Evolutionary conservation across 2,797 vertebrate genomes (phyloP), one percentile per base, ranked within the genome.

Genomic region (Champsocephalus esox): DNA sequence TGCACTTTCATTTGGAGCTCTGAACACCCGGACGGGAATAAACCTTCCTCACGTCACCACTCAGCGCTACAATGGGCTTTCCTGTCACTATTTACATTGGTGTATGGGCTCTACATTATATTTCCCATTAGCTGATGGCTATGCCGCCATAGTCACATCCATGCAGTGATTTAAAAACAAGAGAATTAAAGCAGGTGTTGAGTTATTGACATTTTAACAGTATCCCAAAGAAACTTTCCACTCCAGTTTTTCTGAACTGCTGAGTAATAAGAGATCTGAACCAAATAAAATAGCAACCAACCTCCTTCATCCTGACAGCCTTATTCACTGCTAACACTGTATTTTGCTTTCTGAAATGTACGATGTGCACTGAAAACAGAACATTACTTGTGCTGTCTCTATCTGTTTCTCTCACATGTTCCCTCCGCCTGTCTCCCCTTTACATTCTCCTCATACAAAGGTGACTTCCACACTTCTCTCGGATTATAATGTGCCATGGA

Each of bases 71-170:
- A 63, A 71, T 73, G 75, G 82, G 84, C 71, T 88, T 88, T 89
- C 82, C 82, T 84, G 77, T 79, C 83, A 77, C 85, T 84, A 68
- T 84, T 88, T 69, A 81, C 66, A 69, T 78, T 46, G 1, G 64
- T 44, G 70, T 79, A 81, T 74, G 58, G 24, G 50, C 56, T 83
- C 69, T 70, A 89, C 56, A 81, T 84, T 77, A 74, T 49, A 66
- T 87, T 85, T 86, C 70, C 79, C 83, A 89, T 91, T 89, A 92
- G 87, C 77, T 90, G 90, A 92, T 89, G 87, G 82, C 84, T 80
- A 41, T 4, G 62, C 59, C 56, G 48, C 66, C 51, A 9, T 70
- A 51, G 60, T 71, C 61, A 83, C 73, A 71, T 85, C 55, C 55
- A 63, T 66, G 73, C 87, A 76, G 75, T 70, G 75, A 84, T 78